Percentiles rank a stretch among this genome's conserved stretches.
phyloP scores from a whole-genome alignment of 2,888 invertebrate species.

The Orthosia gracilis region DNA sequence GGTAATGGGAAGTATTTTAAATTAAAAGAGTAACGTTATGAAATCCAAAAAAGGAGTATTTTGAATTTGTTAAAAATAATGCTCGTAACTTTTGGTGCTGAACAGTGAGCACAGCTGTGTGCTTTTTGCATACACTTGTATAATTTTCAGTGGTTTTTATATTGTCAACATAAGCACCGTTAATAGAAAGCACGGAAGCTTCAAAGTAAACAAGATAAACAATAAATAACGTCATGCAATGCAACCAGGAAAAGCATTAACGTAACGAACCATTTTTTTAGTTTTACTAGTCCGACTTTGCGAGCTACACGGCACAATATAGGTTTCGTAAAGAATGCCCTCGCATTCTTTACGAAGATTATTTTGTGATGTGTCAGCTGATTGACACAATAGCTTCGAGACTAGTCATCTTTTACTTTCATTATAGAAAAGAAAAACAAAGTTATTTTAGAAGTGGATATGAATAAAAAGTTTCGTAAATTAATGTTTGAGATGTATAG shows the following conservation, averaged over 20 bases:
- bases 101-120: not conserved
- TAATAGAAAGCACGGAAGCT: conserved; percentile 14
- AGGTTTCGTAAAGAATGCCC: conserved; percentile 36
- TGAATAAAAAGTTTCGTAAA: too few relatives aligned
- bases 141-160: not conserved
- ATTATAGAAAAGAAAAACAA: not conserved
- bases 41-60: not conserved
- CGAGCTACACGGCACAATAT: conserved; percentile 9
- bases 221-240: conserved; percentile 20
- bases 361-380: too few relatives aligned
- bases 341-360: too few relatives aligned
- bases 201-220: conserved; percentile 11
- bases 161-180: not conserved
- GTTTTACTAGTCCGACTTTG: conserved; percentile 52
- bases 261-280: conserved; percentile 17
- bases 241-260: conserved; percentile 38
- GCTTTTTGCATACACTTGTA: not conserved
- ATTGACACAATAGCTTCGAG: conserved; percentile 29
- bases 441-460: too few relatives aligned
- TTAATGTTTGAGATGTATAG: too few relatives aligned
- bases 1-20: not conserved
- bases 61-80: not conserved
- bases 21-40: not conserved
- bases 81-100: not conserved
- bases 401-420: not conserved